Percentiles rank a stretch among this genome's conserved stretches.
These are phyloP conservation scores for Cephus sareptanus DNA, from an alignment of 2,888 invertebrate species.

Conservation along the genomic window DNA sequence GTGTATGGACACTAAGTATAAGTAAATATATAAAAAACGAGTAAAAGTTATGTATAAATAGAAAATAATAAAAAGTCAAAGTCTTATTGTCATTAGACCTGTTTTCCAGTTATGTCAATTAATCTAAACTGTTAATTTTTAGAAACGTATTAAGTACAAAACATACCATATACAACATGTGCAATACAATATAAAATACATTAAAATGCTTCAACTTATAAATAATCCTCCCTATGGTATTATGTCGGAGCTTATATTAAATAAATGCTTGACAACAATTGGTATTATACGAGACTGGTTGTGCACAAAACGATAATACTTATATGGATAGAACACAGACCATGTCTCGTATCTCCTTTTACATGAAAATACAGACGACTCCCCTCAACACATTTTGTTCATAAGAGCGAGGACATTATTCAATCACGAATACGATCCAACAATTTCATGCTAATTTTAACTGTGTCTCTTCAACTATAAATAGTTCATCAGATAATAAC, in stretches of 20 bases:
- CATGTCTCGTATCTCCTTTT: background rate
- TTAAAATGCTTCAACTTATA: background rate
- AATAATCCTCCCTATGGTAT: background rate
- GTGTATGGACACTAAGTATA: background rate
- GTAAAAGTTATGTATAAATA: background rate
- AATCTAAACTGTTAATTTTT: background rate
- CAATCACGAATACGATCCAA: too few relatives aligned
- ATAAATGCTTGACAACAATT: background rate
- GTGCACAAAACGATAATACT: background rate
- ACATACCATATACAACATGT: background rate
- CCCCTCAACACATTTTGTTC: background rate
- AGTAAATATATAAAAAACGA: background rate
- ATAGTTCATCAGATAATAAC: background rate
- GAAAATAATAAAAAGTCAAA: background rate
- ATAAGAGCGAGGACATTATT: background rate
- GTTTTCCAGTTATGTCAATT: background rate
- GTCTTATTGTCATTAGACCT: background rate
- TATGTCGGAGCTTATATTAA: background rate
- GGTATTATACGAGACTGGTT: background rate
- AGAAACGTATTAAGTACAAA: background rate
- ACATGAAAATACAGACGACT: background rate
- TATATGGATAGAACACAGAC: background rate
- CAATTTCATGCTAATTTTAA: background rate
- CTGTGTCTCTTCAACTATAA: background rate
- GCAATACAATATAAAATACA: background rate